phyloP scores from a whole-genome alignment of 2,888 invertebrate genomes.

The Baccha elongata region DNA sequence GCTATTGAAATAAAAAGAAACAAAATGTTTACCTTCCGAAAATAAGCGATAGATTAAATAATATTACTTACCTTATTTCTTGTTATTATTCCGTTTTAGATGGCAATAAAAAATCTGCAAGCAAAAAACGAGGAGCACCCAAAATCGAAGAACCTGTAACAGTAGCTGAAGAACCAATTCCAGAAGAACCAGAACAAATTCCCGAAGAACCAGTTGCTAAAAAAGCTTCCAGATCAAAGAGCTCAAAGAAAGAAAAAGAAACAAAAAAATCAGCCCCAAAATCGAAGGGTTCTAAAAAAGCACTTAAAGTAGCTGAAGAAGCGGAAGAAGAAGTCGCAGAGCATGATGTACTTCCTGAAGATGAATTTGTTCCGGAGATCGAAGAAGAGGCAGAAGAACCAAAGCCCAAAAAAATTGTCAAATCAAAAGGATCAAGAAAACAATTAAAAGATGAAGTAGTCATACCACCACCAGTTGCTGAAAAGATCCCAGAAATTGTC shows the following conservation, averaged over 20 bases:
- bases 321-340: slow-evolving; percentile 53
- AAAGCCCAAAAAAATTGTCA: slow-evolving; percentile 51
- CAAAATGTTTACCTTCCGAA: no score
- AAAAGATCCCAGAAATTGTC: slow-evolving; percentile 9
- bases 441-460: slow-evolving; percentile 55
- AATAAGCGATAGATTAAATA: neutral
- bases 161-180: slow-evolving; percentile 9
- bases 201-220: slow-evolving; percentile 31
- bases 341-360: slow-evolving; percentile 64
- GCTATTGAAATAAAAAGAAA: no score
- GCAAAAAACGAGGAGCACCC: slow-evolving; percentile 47
- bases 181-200: slow-evolving; percentile 4
- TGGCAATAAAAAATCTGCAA: slow-evolving; percentile 49
- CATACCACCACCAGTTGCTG: slow-evolving; percentile 26
- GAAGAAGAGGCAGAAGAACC: slow-evolving; percentile 46
- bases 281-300: slow-evolving; percentile 47
- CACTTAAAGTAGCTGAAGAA: slow-evolving; percentile 5
- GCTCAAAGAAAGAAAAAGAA: slow-evolving; percentile 53
- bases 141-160: slow-evolving; percentile 41
- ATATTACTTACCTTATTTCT: no score
- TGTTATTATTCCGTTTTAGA: slow-evolving; percentile 12
- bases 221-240: slow-evolving; percentile 36
- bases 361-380: slow-evolving; percentile 57
- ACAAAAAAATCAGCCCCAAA: slow-evolving; percentile 48
- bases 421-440: slow-evolving; percentile 66